Evolutionary conservation across 2,888 invertebrate species (phyloP), one percentile per base, ranked within the genome.

Genomic region (Lepidochitona cinerea): DNA sequence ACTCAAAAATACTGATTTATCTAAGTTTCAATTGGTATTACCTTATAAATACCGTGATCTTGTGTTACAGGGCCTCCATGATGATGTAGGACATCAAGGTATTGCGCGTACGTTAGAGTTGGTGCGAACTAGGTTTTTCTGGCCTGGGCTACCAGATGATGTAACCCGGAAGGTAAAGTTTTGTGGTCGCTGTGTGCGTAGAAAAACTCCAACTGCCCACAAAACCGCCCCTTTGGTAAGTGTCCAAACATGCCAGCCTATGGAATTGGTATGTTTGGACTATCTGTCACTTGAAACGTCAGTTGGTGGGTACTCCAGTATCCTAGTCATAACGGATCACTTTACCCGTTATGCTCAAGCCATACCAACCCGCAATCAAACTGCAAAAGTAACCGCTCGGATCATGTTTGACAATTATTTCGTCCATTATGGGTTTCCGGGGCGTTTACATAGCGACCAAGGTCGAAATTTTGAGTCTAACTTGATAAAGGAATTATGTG

Each of bases 261-360:
- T 76, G 52, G 74, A 74, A n/a, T 26, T 76, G 3, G 65, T 76
- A 9, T 64, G 54, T 9, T 59, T 76, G n/a, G 76, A 76, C 64
- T 76, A 52, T 41, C 29, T 66, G 23, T 35, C 37, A 26, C 37
- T 74, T 7, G 75, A 76, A 26, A 18, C 37, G 53, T 33, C 68
- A 5, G 70, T 33, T 9, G 64, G 53, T 54, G 74, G 76, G 12
- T 37, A 29, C 9, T 54, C 41, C 18, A 64, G 72, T 36, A 75
- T 53, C 54, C n/a, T n/a, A n/a, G n/a, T n/a, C n/a, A n/a, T n/a
- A n/a, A n/a, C n/a, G n/a, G n/a, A n/a, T n/a, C n/a, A 54, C 14
- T 75, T 75, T 35, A 75, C 72, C n/a, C 71, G 65, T 26, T 75
- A 67, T 54, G 64, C 72, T n/a, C 12, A 53, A 6, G 75, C 72